Base-by-base conservation (phyloP, 2,888 invertebrate species). In the Pristionchus mayeri region DNA sequence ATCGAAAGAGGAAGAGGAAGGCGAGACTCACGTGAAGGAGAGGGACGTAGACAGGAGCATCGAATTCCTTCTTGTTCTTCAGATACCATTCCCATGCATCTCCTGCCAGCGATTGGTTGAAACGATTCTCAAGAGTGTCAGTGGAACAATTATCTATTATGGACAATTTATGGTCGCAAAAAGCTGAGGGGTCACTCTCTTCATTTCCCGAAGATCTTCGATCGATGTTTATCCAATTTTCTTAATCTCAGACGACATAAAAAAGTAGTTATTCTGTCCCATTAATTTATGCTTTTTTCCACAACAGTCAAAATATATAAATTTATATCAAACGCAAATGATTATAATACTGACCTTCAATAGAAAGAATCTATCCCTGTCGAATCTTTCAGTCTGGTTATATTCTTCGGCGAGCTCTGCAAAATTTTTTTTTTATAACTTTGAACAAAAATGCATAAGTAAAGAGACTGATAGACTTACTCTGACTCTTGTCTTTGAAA, bases 1-100 rank as follows among this genome's bases (percentile, higher is more conserved):
- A 16, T 4, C 11, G 21, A 54, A 54, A 13, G 54, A 27, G 27
- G 63, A 27, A 7, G 30, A 40, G 24, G 16, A 16, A 80, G 21
- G 37, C 9, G 37, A 37, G 37, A 40, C 86, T 85, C 30, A 90
- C 89, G 67, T 91, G 87, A 21, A 90, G 75, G 34, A 87, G 76
- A 13, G 91, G 91, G 21, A 90, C 85, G 84, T 88, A 89, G 78
- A 91, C 86, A 24, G 86, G 86, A 48, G 84, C 85, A 18, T 83
- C 84, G 85, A 91, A 91, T 21, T 86, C 21, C 4, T 86, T 40
- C 21, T 52, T 75, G 67, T 91, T 87, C 21, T 78, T 37, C 57
- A 81, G 18, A 71, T 90, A 90, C 48, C 37, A 67, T 30, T 44
- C 44, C 60, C 63, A 82, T 27, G 81, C 81, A 30, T 60, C 37